Evolutionary conservation across 2,113 vertebrate species (phyloP).

Genomic region (Pseudorasbora parva): DNA sequence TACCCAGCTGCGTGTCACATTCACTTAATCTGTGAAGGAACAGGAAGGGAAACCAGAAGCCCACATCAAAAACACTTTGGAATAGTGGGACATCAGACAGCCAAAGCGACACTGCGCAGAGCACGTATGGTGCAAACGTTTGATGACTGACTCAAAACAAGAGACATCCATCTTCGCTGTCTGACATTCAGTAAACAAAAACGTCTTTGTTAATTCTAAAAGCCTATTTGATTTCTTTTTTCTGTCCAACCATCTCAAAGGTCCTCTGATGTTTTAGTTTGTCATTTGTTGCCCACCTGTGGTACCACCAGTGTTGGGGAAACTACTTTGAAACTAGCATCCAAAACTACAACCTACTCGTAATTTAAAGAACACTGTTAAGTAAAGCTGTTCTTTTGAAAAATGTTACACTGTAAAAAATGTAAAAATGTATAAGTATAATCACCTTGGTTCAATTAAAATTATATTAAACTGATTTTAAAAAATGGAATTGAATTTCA

Average conservation of each 20-base stretch:
- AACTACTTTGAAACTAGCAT: neutral
- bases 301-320: neutral
- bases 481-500: too few species aligned
- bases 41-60: constrained; percentile 39
- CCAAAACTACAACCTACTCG: neutral
- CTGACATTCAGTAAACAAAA: neutral
- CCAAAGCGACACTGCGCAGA: too few species aligned
- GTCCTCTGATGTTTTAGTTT: constrained; percentile 11
- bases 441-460: too few species aligned
- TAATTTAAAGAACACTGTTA: neutral
- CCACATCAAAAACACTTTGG: constrained; percentile 41
- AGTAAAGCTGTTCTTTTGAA: neutral
- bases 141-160: neutral
- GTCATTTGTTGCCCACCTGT: neutral
- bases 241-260: neutral
- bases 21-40: constrained; percentile 41
- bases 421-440: too few species aligned
- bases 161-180: constrained; percentile 18
- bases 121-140: neutral
- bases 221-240: neutral
- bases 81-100: constrained; percentile 1
- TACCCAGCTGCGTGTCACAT: constrained; percentile 56
- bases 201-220: neutral
- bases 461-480: too few species aligned
- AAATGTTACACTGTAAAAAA: neutral